phyloP scores from a whole-genome alignment of 2,113 vertebrate genomes.

The Sardina pilchardus region DNA sequence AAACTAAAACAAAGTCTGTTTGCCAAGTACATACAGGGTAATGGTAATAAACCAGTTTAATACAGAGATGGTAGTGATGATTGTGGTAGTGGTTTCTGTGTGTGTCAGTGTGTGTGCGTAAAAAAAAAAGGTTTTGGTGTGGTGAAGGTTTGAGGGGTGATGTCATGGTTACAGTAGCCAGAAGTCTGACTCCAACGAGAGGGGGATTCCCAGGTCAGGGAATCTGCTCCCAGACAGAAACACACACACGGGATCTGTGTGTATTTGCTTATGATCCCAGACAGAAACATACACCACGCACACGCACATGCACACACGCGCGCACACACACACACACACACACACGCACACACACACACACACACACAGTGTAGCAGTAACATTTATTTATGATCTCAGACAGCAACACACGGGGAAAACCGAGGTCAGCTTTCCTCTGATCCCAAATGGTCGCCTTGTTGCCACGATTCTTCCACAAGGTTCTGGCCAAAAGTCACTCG shows the following conservation, averaged over 20 bases:
- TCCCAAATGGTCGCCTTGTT: not conserved
- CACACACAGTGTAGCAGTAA: too few relatives aligned
- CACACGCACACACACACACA: not conserved
- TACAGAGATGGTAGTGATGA: not conserved
- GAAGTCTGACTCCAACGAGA: not conserved
- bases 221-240: not conserved
- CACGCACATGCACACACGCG: not conserved
- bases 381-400: not conserved
- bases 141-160: not conserved
- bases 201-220: slow-evolving; percentile 17
- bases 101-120: not conserved
- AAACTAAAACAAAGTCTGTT: not conserved
- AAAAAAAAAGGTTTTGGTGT: not conserved
- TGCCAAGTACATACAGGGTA: not conserved
- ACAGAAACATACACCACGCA: not conserved
- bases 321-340: not conserved
- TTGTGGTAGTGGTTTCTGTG: not conserved
- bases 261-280: not conserved
- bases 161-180: slow-evolving; percentile 14
- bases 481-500: not conserved
- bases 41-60: not conserved
- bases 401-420: not conserved
- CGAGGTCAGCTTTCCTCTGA: not conserved
- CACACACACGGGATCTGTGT: not conserved
- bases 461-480: not conserved